A percentile compares a stretch with the other conserved stretches of the same genome.
These are phyloP conservation scores for Lamellibrachia columna DNA, from an alignment of 2,888 invertebrate genomes.

Conservation along the genomic window DNA sequence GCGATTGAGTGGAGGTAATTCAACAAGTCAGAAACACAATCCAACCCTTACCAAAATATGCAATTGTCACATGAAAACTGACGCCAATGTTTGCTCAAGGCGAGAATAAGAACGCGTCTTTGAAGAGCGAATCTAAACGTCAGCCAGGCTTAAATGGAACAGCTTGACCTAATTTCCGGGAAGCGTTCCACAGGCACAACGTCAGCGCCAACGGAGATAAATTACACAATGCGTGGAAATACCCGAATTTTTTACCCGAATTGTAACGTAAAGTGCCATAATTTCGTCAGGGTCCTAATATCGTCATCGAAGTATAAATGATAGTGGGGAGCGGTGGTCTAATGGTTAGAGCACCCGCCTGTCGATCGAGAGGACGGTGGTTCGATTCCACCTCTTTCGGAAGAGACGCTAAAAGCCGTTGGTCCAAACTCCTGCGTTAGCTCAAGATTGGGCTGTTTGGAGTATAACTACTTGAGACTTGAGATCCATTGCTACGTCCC, in stretches of 20 bases:
- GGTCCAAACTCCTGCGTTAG: no score
- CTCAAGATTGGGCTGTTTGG: no score
- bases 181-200: neutral
- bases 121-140: neutral
- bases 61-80: neutral
- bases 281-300: no score
- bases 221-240: neutral
- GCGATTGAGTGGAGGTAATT: neutral
- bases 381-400: no score
- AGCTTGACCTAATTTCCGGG: slow-evolving; percentile 6
- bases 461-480: no score
- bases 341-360: no score
- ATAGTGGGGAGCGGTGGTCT: no score
- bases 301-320: no score
- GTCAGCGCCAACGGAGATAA: neutral
- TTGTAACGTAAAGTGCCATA: neutral
- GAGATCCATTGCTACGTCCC: no score
- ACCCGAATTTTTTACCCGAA: neutral
- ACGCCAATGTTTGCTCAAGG: neutral
- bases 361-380: no score
- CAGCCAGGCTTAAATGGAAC: neutral
- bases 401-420: no score
- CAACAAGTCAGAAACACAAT: neutral
- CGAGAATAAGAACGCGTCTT: neutral
- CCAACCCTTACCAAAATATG: neutral